A percentile compares a stretch with the other conserved stretches of the same genome.
Conservation (phyloP, 2,888 invertebrate species). For the Cenopis cana region DNA sequence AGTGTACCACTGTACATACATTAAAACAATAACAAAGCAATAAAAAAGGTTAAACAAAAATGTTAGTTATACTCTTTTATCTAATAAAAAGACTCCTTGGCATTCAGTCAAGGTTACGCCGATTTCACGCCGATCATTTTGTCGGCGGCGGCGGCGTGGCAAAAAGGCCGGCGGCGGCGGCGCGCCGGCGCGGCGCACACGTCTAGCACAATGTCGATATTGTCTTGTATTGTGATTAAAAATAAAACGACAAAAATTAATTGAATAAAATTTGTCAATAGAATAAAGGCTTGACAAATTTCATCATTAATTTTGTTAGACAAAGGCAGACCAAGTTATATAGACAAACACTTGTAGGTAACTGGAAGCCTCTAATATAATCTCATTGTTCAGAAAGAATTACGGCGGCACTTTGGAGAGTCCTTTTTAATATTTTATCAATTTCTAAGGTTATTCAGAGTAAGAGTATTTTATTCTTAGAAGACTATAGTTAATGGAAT, state of each 20-base stretch:
- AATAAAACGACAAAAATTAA: background rate
- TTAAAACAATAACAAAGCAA: too few species aligned
- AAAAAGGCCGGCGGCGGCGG: too few species aligned
- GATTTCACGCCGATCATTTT: too few species aligned
- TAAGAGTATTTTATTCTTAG: constrained; percentile 50
- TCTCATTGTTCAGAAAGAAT: constrained; percentile 52
- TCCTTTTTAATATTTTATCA: constrained; percentile 55
- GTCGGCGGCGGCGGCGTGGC: too few species aligned
- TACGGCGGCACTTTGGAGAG: constrained; percentile 53
- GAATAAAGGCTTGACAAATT: background rate
- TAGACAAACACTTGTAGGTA: constrained; percentile 27
- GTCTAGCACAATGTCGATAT: too few species aligned
- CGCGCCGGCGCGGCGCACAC: too few species aligned
- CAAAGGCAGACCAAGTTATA: background rate
- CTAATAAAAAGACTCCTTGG: too few species aligned
- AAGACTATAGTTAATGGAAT: constrained; percentile 31
- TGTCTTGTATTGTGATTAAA: background rate
- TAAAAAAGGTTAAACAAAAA: too few species aligned
- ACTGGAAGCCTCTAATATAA: constrained; percentile 49
- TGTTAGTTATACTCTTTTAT: too few species aligned
- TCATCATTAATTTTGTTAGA: background rate
- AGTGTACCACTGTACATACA: too few species aligned
- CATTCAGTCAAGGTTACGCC: too few species aligned
- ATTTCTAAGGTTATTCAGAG: constrained; percentile 53
- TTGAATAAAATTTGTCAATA: background rate